Base-by-base conservation (phyloP, 2,797 vertebrate species). In the Dermochelys coriacea region DNA sequence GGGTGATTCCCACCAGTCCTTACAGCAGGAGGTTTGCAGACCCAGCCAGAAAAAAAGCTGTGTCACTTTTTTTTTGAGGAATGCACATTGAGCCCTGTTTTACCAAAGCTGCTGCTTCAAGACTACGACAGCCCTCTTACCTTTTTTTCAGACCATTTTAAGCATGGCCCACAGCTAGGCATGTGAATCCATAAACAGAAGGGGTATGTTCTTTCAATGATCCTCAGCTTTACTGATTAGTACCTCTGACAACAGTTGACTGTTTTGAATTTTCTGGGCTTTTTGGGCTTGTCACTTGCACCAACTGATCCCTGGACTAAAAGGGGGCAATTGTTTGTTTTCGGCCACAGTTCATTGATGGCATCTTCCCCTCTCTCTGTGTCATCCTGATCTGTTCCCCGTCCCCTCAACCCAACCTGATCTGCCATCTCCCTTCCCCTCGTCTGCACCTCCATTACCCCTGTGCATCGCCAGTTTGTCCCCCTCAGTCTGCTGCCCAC, bases 391-490 rank as follows among this genome's bases (percentile, higher is more conserved):
- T 51, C 80, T 80, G 37, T 23, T 21, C 47, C 54, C 19, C 3
- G 2, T 12, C 27, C 11, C 27, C 64, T 8, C 55, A 12, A 4
- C 27, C 16, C 4, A 14, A 25, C 2, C 2, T 68, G 12, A 14
- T 79, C 75, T 88, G 25, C 3, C 41, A n/a, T 29, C 80, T 85
- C 34, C 8, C 31, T 68, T 51, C 50, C 49, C 80, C 21, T 50
- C 15, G 25, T 41, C 41, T 12, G 1, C 80, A 15, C 12, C 34
- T 47, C 49, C 71, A 41, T 59, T 37, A 45, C 11, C 31, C 23
- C 51, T 54, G 23, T 19, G 41, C 37, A n/a, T 82, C 80, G 41
- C 51, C 50, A 23, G 5, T 54, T 41, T 50, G 41, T 82, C 34
- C 80, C 21, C n/a, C 80, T 55, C 19, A 47, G 10, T 10, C 51